Evolutionary conservation across 2,113 vertebrate species (phyloP), one percentile per base, ranked within the genome.

Genomic region (Pedionomus torquatus): DNA sequence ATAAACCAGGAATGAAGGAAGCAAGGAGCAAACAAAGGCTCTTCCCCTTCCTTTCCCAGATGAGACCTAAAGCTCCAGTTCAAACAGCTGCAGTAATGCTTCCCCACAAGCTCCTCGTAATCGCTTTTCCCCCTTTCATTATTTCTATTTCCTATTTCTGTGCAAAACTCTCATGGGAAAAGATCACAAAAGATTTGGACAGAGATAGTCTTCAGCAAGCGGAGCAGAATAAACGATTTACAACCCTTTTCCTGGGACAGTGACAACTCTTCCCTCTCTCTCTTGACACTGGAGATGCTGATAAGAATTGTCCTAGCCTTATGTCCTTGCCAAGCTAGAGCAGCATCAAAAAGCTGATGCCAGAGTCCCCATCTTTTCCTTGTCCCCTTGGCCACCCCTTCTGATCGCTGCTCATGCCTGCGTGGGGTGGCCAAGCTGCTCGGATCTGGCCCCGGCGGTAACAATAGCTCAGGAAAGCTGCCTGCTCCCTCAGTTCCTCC

Each of bases 381-480:
- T 66, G 72, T 49, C 51, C 80, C 89, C 55, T 31, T 63, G 51
- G 46, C 60, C 83, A 58, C 10, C n/a, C 24, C 64, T 46, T 64
- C 66, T 55, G 18, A 52, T 51, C 16, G 2, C 63, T 61, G 66
- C 30, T 85, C 31, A 57, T 0, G 2, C 21, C 52, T n/a, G 7
- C 0, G 0, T 19, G n/a, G 52, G 39, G 25, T 0, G 0, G 49
- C 17, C 43, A 19, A 77, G 58, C 86, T 77, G 46, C 64, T 94
- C 6, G 3, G 72, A 82, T 21, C 55, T 78, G 77, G 17, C 13
- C 64, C 25, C 3, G 31, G 60, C 54, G 52, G 60, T 3, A 94
- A 94, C 89, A 95, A 91, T 79, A 82, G 74, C 24, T 64, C 91
- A 89, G 89, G 94, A 96, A 93, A 95, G 39, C 52, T 71, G 26